phyloP scores from a whole-genome alignment of 1,140 invertebrate genomes.

The Hylaeus anthracinus region DNA sequence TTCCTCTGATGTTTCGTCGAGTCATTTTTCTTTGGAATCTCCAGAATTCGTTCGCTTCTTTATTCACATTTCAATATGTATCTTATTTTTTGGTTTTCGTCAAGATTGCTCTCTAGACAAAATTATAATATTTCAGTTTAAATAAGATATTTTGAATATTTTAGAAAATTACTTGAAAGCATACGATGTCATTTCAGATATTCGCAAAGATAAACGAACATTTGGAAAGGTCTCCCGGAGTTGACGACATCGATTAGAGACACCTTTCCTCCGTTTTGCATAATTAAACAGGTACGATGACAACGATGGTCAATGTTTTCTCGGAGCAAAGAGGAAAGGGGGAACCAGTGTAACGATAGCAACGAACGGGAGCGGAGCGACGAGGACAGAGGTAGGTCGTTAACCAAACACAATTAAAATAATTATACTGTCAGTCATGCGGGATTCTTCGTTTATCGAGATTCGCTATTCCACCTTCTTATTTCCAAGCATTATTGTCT shows the following conservation, averaged over 20 bases:
- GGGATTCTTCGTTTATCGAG: neutral
- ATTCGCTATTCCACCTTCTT: neutral
- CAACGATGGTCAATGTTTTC: neutral
- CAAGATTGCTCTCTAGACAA: no score
- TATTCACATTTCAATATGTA: no score
- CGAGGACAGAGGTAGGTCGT: neutral
- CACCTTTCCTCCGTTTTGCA: neutral
- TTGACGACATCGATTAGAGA: conserved; percentile 11
- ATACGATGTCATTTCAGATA: no score
- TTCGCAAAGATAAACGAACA: neutral
- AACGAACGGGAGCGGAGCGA: neutral
- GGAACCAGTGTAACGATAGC: neutral
- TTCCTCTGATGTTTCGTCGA: no score
- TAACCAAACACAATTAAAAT: conserved; percentile 28
- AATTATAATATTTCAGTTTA: no score
- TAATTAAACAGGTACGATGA: conserved; percentile 13
- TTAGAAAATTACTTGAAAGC: no score
- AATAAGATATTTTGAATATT: no score
- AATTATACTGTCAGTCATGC: conserved; percentile 2
- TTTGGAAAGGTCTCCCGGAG: neutral
- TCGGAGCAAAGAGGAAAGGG: neutral
- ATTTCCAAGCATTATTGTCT: neutral
- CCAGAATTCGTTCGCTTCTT: no score
- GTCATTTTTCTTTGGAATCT: no score
- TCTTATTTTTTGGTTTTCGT: no score